Evolutionary conservation across 1,140 invertebrate species (phyloP), one percentile per base, ranked within the genome.

Genomic region (Habropoda laboriosa): DNA sequence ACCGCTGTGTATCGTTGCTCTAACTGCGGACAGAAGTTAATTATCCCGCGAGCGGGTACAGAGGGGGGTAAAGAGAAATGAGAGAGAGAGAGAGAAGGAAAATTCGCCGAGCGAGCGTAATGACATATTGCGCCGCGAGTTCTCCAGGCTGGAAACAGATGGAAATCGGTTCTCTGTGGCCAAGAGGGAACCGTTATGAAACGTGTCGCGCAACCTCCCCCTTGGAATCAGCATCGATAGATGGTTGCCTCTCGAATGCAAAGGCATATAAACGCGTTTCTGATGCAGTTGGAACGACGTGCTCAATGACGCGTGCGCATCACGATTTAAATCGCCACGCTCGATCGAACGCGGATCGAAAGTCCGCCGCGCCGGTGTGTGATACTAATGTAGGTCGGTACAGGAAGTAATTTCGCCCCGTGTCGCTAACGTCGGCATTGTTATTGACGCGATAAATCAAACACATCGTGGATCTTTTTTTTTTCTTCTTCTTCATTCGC

Each of bases 401-500:
- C 73, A 55, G 42, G 58, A 77, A 76, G 30, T 81, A 76, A 76
- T 82, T 61, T 38, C 32, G 27, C 16, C n/a, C 8, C 40, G 32
- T 53, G 51, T 63, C 60, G 42, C 42, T 10, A 45, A 42, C 32
- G 3, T 12, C 49, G 13, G 3, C 30, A 40, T 67, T 38, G 21
- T 57, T 68, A 60, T 47, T n/a, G n/a, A 35, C 27, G 27, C 32
- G 24, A 35, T 45, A 79, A 72, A 58, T 79, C 57, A 73, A 72
- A 51, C n/a, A n/a, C n/a, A n/a, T n/a, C n/a, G 64, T 67, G 13
- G 70, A 21, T 64, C 53, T 38, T 92, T 90, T 91, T 96, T 83
- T 95, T n/a, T n/a, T 18, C 27, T 18, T n/a, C n/a, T n/a, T 70
- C 68, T n/a, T 92, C 90, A 91, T 96, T 85, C 95, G 76, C 95